A percentile compares a stretch with the other conserved stretches of the same genome.
Evolutionary conservation across 2,797 vertebrate genomes (phyloP).

Genomic region (Chelonia mydas): DNA sequence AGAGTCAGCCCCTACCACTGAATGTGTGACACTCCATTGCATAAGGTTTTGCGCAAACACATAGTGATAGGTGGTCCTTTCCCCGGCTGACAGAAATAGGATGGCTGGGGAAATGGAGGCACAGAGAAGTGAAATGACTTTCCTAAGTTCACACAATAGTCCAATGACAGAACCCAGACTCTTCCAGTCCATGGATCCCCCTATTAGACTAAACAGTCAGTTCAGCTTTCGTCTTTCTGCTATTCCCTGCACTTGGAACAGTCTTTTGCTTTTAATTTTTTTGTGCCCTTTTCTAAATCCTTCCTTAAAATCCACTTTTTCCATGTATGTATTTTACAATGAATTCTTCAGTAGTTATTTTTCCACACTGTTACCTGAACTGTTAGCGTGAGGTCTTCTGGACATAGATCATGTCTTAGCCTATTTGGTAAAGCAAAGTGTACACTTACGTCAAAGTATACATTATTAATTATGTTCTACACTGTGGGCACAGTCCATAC

Average conservation of each 20-base stretch:
- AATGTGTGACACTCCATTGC: neutral
- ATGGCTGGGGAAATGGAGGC: too few species aligned
- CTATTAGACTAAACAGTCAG: neutral
- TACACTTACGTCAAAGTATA: neutral
- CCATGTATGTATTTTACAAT: neutral
- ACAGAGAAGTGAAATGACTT: neutral
- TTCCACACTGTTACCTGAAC: neutral
- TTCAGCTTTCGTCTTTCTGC: neutral
- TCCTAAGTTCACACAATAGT: neutral
- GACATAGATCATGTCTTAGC: neutral
- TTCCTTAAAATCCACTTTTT: neutral
- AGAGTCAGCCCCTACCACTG: neutral
- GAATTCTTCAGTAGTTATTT: fast-evolving
- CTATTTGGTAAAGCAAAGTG: slow-evolving; percentile 6
- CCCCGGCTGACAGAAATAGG: neutral
- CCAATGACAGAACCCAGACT: neutral
- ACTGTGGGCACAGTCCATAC: neutral
- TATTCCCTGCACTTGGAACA: neutral
- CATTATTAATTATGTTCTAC: slow-evolving; percentile 4
- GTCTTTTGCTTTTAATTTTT: neutral
- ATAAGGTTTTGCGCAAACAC: neutral
- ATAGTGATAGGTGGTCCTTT: neutral
- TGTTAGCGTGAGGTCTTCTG: neutral
- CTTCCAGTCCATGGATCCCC: too few species aligned
- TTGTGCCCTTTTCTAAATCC: neutral